Conservation (phyloP, 2,797 vertebrate genomes). For the Octomys mimax region DNA sequence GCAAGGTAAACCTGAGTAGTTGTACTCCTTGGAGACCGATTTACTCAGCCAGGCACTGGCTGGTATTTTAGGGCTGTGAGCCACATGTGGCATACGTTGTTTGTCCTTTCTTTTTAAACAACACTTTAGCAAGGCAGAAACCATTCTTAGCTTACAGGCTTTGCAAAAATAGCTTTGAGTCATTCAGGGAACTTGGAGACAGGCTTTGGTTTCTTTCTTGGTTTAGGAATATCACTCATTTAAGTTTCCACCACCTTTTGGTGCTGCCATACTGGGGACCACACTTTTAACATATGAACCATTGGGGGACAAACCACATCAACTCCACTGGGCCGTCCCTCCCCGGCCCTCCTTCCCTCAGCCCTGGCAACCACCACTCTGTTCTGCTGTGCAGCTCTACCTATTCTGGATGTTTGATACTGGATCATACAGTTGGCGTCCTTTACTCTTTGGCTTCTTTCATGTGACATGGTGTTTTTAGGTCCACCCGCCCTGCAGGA, state of each 20-base stretch:
- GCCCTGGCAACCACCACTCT: not conserved
- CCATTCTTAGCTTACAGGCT: not conserved
- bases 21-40: not conserved
- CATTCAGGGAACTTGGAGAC: not conserved
- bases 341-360: not conserved
- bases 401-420: not conserved
- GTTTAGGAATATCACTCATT: not conserved
- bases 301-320: not conserved
- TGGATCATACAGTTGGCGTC: not conserved
- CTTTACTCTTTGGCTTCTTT: not conserved
- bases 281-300: not conserved
- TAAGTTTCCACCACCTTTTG: not conserved
- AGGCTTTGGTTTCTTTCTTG: not conserved
- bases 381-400: not conserved
- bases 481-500: fast-evolving
- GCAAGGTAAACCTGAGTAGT: not conserved
- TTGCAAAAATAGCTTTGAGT: not conserved
- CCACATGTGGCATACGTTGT: not conserved
- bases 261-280: no score
- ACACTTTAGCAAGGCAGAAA: constrained; percentile 5
- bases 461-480: fast-evolving
- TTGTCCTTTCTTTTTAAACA: not conserved
- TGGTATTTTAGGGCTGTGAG: not conserved
- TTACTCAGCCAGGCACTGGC: not conserved
- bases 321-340: no score